phyloP scores from a whole-genome alignment of 1,140 invertebrate genomes.

The Microplitis demolitor region DNA sequence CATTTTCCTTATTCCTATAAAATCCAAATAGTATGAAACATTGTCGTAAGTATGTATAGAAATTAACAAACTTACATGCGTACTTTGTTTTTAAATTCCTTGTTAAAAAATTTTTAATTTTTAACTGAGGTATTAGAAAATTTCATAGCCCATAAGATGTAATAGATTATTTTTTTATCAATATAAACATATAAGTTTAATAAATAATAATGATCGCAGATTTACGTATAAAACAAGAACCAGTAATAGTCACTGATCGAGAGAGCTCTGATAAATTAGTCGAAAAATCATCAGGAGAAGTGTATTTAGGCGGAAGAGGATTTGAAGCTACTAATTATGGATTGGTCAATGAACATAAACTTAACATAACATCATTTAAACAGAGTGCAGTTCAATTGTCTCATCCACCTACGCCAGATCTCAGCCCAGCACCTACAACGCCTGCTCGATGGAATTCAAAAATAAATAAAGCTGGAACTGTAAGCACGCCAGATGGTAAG shows the following conservation, averaged over 20 bases:
- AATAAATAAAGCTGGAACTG: slow-evolving; percentile 64
- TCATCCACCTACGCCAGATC: slow-evolving; percentile 57
- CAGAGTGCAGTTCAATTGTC: slow-evolving; percentile 45
- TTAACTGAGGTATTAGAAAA: too few relatives aligned
- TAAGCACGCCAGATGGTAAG: slow-evolving; percentile 68
- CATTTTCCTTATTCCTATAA: too few relatives aligned
- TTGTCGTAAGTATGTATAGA: too few relatives aligned
- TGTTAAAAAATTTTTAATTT: too few relatives aligned
- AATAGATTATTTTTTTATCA: too few relatives aligned
- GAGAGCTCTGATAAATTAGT: slow-evolving; percentile 58
- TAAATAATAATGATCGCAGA: slow-evolving; percentile 51
- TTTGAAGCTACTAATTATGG: slow-evolving; percentile 41
- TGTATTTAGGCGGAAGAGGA: slow-evolving; percentile 46
- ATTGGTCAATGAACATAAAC: slow-evolving; percentile 29
- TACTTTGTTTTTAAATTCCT: too few relatives aligned
- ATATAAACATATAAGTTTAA: background rate
- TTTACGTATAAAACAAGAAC: slow-evolving; percentile 69
- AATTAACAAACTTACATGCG: too few relatives aligned
- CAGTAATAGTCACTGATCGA: slow-evolving; percentile 56
- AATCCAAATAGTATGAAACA: too few relatives aligned
- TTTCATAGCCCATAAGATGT: too few relatives aligned
- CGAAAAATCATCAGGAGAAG: slow-evolving; percentile 58
- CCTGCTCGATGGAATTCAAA: slow-evolving; percentile 64
- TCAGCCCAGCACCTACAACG: slow-evolving; percentile 55
- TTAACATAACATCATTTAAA: slow-evolving; percentile 40